Percentiles rank a stretch among this genome's conserved stretches.
phyloP scores from a whole-genome alignment of 2,113 vertebrate genomes.

The Regulus satrapa region DNA sequence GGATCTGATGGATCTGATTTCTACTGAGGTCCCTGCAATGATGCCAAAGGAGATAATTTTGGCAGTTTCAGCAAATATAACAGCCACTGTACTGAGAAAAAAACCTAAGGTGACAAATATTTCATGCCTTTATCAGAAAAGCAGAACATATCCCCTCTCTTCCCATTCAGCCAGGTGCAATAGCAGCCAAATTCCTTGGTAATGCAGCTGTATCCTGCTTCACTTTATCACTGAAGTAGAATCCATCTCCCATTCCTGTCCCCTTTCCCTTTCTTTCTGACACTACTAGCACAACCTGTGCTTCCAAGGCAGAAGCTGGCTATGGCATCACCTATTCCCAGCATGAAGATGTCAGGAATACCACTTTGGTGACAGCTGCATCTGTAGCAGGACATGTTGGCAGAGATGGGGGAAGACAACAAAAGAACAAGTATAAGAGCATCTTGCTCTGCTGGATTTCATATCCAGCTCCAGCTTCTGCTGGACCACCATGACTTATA shows the following conservation, averaged over 20 bases:
- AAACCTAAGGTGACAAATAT: not conserved
- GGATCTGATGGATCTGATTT: conserved; percentile 85
- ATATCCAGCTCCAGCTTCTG: not conserved
- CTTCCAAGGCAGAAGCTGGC: not conserved
- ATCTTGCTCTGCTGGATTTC: not conserved
- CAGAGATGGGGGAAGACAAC: not conserved
- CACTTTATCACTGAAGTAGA: accelerated
- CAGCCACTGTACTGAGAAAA: not conserved
- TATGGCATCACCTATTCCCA: not conserved
- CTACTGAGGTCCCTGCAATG: conserved; percentile 90
- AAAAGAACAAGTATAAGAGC: not conserved
- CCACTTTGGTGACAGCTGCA: not conserved
- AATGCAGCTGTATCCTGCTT: not conserved
- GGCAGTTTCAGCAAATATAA: not conserved
- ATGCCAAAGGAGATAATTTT: not conserved
- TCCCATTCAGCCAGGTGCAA: not conserved
- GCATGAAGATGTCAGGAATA: not conserved
- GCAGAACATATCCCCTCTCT: not conserved
- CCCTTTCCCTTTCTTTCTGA: not conserved
- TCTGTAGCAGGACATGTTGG: accelerated
- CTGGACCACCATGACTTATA: not conserved
- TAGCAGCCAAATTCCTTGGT: not conserved
- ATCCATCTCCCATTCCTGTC: not conserved
- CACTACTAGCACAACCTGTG: not conserved
- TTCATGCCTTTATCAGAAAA: not conserved